Conservation (phyloP, 1,140 invertebrate species). For the Leucophenga varia region DNA sequence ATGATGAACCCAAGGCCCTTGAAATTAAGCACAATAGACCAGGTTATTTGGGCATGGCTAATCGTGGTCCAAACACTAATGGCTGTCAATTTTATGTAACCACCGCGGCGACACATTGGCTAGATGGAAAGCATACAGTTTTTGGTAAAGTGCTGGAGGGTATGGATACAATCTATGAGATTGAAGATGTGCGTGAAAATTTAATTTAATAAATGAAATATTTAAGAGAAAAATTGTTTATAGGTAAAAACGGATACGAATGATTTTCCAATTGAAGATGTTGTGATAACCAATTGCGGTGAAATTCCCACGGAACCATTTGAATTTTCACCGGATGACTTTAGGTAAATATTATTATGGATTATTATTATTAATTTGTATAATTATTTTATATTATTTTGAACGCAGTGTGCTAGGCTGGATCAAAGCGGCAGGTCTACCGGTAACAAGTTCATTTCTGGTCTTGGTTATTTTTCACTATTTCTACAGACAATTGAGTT, state of each 20-base stretch:
- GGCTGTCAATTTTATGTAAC: constrained; percentile 98
- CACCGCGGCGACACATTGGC: constrained; percentile 83
- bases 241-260: constrained; percentile 73
- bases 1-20: constrained; percentile 85
- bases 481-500: constrained; percentile 68
- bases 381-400: constrained; percentile 39
- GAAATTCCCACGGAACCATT: constrained; percentile 64
- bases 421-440: constrained; percentile 72
- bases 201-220: neutral
- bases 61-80: constrained; percentile 78
- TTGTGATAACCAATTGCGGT: constrained; percentile 70
- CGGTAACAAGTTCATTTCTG: constrained; percentile 72
- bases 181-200: constrained; percentile 62
- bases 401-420: constrained; percentile 71
- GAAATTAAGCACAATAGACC: constrained; percentile 82
- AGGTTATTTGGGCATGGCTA: constrained; percentile 96
- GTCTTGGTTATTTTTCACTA: constrained; percentile 76
- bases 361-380: neutral
- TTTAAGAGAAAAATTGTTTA: neutral
- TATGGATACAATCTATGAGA: constrained; percentile 80
- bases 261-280: constrained; percentile 68
- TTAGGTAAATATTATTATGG: constrained; percentile 58
- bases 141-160: constrained; percentile 89
- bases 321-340: constrained; percentile 66
- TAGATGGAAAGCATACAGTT: constrained; percentile 89